Evolutionary conservation across 2,797 vertebrate genomes (phyloP).

Genomic region (Takifugu rubripes): DNA sequence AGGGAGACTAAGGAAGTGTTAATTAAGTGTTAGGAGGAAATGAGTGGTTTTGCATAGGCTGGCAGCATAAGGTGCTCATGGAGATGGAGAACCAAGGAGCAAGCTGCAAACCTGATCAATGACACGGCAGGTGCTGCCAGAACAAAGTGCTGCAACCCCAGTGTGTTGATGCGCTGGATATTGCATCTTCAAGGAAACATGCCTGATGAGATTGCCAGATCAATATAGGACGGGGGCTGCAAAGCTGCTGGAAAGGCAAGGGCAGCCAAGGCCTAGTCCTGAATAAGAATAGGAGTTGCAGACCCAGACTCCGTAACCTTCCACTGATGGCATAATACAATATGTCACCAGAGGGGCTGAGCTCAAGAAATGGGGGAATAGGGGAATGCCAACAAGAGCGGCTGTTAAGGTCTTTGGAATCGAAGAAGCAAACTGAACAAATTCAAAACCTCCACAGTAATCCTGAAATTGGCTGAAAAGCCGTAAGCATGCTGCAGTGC

Average conservation of each 20-base stretch:
- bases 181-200: constrained; percentile 80
- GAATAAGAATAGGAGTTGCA: constrained; percentile 64
- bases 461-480: constrained; percentile 30
- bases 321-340: constrained; percentile 63
- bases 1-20: not conserved
- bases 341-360: constrained; percentile 49
- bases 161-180: constrained; percentile 74
- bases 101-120: constrained; percentile 69
- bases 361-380: constrained; percentile 8
- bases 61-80: constrained; percentile 12
- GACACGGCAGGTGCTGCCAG: constrained; percentile 47
- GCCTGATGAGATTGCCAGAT: constrained; percentile 77
- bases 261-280: constrained; percentile 36
- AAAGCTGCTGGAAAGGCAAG: constrained; percentile 38
- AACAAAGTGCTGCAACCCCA: constrained; percentile 70
- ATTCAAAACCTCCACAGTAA: constrained; percentile 48
- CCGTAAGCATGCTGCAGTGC: constrained; percentile 28
- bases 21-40: constrained; percentile 19
- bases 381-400: constrained; percentile 25
- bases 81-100: constrained; percentile 26
- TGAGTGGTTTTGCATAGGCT: constrained; percentile 18
- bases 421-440: constrained; percentile 51
- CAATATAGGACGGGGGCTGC: constrained; percentile 67
- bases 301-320: constrained; percentile 46
- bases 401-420: constrained; percentile 47